A percentile compares a stretch with the other conserved stretches of the same genome.
These are phyloP conservation scores for Neoscelio sp. DNA, from an alignment of 2,888 invertebrate genomes.

Conservation along the genomic window DNA sequence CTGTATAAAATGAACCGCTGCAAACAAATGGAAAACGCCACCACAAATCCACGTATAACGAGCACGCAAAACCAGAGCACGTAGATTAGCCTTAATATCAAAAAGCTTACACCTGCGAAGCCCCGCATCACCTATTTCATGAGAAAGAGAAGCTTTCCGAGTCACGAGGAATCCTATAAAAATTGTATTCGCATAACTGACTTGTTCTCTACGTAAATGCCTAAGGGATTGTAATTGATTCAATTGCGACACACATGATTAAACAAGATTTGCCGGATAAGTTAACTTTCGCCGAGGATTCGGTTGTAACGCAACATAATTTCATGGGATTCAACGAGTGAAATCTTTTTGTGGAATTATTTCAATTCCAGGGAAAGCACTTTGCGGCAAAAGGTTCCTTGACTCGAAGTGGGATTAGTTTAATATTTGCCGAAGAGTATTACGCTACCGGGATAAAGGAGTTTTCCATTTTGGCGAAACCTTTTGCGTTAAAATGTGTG, in stretches of 20 bases:
- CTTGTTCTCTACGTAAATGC: slow-evolving; percentile 14
- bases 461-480: neutral
- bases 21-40: neutral
- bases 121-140: slow-evolving; percentile 20
- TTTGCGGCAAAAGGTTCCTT: neutral
- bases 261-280: slow-evolving; percentile 25
- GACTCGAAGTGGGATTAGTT: slow-evolving; percentile 5
- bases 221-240: slow-evolving; percentile 7
- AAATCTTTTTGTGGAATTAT: slow-evolving; percentile 7
- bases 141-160: slow-evolving; percentile 14
- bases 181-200: neutral
- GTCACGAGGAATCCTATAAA: slow-evolving; percentile 38
- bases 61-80: slow-evolving; percentile 33
- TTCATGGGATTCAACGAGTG: neutral
- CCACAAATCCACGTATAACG: neutral
- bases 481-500: neutral
- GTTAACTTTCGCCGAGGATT: slow-evolving; percentile 1
- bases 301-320: slow-evolving; percentile 6
- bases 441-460: too few relatives aligned
- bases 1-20: too few relatives aligned
- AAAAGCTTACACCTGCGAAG: slow-evolving; percentile 39
- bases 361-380: too few relatives aligned
- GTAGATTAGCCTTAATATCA: slow-evolving; percentile 54
- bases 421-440: neutral
- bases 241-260: slow-evolving; percentile 31